Base-by-base conservation (phyloP, 2,888 invertebrate species). In the Cataglyphis albicans region DNA sequence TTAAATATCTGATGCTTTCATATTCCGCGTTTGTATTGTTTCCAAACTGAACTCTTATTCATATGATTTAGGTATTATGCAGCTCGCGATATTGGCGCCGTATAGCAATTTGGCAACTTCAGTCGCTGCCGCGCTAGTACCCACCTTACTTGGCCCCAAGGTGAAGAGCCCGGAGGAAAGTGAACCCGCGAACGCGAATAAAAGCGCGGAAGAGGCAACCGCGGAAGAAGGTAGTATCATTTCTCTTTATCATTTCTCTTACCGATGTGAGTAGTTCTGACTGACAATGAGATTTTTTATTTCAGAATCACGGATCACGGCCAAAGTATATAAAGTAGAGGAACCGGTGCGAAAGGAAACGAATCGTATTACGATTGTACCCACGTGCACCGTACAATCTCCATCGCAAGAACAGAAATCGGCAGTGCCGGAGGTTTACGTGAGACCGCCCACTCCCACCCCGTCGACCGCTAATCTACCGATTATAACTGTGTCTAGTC, bases 51-150 rank as follows among this genome's bases (percentile, higher is more conserved):
- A 59, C 6, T 59, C 59, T 59, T 12, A 10, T 9, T 55, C 10
- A 5, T 25, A 25, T 18, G 12, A 59, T 18, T 57, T 41, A 95
- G 95, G 95, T 87, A 95, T 95, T 85, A 95, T 95, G 94, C 95
- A 95, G 92, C 92, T 95, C 84, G 95, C 95, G 18, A 94, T 95
- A 93, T 91, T 96, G 87, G 95, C 95, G 61, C 95, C 95, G n/a
- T 95, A 95, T 91, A 95, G 95, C 92, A 96, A 95, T 91, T 93
- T 96, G 86, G 95, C 95, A 57, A 95, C 95, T 21, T 95, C 95
- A 0, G 95, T 95, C 80, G 95, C 95, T 1, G 95, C 95, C 6
- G 95, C 95, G 25, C 92, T 95, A n/a, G 95, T 95, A 76, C 95
- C 95, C 44, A 95, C 95, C 35, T 93, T 96, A 76, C 93, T 95